Percentiles rank a stretch among this genome's conserved stretches.
Conservation (phyloP, 2,113 vertebrate species). For the Leucosticte australis region DNA sequence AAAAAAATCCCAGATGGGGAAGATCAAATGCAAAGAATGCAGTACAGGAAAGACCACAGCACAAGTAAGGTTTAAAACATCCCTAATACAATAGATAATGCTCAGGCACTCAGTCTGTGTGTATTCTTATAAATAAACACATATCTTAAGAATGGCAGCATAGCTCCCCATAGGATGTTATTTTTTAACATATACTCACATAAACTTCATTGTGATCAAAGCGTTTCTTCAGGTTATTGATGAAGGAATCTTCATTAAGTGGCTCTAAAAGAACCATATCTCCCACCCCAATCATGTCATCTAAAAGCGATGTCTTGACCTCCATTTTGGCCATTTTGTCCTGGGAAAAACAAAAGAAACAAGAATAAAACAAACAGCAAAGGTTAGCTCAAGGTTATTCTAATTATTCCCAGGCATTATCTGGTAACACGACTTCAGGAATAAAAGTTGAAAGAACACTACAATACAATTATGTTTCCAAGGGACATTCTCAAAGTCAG, state of each 20-base stretch:
- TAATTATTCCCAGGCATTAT: background rate
- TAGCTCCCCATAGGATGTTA: background rate
- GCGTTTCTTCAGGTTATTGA: constrained; percentile 90
- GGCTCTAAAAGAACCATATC: constrained; percentile 98
- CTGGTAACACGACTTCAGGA: background rate
- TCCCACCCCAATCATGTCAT: constrained; percentile 96
- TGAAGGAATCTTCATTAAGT: constrained; percentile 88
- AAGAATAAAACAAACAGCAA: background rate
- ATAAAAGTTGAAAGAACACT: background rate
- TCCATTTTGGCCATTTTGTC: constrained; percentile 90
- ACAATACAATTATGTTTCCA: background rate
- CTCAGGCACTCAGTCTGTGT: background rate
- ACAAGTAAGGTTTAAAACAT: background rate
- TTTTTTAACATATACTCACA: constrained; percentile 76
- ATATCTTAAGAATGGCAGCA: background rate
- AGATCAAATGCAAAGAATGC: background rate
- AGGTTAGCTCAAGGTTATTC: background rate
- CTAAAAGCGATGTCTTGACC: constrained; percentile 94
- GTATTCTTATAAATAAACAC: background rate
- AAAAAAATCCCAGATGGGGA: background rate
- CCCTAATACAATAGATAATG: background rate
- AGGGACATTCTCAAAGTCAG: background rate
- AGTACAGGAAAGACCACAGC: background rate
- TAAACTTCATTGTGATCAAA: constrained; percentile 96
- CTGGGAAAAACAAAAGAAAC: constrained; percentile 43